Percentiles rank a stretch among this genome's conserved stretches.
phyloP scores from a whole-genome alignment of 2,797 vertebrate species.

The Hypotaenidia philippensis region DNA sequence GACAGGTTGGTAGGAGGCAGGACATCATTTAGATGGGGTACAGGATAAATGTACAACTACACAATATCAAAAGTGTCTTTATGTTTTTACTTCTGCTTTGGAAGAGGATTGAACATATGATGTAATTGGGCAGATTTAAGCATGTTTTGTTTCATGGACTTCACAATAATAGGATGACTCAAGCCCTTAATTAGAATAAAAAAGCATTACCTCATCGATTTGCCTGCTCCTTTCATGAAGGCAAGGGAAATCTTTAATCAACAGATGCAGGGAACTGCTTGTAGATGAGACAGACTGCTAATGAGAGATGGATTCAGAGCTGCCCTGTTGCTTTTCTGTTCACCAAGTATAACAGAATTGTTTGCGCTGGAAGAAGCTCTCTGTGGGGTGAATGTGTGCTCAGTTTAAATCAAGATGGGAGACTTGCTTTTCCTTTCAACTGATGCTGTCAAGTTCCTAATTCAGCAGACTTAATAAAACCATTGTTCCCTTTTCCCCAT shows the following conservation, averaged over 20 bases:
- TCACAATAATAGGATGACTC: conserved; percentile 68
- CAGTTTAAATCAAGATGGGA: background rate
- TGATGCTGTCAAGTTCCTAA: conserved; percentile 16
- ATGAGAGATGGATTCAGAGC: conserved; percentile 42
- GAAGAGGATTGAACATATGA: conserved; percentile 38
- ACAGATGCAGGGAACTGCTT: conserved; percentile 33
- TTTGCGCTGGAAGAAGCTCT: conserved; percentile 4
- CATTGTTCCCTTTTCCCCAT: conserved; percentile 7
- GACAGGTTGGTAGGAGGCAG: background rate
- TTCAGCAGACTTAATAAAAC: conserved; percentile 22
- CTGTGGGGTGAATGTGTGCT: background rate
- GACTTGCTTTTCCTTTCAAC: conserved; percentile 9
- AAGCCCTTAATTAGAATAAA: conserved; percentile 59
- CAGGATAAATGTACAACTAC: background rate
- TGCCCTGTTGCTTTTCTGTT: conserved; percentile 25
- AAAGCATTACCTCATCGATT: conserved; percentile 65
- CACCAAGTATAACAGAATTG: conserved; percentile 11
- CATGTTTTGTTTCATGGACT: conserved; percentile 61
- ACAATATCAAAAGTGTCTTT: background rate
- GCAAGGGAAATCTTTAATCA: conserved; percentile 71
- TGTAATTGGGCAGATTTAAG: conserved; percentile 63
- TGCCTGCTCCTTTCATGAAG: conserved; percentile 52
- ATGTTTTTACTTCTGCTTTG: background rate
- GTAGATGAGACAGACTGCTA: conserved; percentile 37
- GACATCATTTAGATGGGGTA: background rate